phyloP scores from a whole-genome alignment of 1,140 invertebrate species.

The Drosophila varians region DNA sequence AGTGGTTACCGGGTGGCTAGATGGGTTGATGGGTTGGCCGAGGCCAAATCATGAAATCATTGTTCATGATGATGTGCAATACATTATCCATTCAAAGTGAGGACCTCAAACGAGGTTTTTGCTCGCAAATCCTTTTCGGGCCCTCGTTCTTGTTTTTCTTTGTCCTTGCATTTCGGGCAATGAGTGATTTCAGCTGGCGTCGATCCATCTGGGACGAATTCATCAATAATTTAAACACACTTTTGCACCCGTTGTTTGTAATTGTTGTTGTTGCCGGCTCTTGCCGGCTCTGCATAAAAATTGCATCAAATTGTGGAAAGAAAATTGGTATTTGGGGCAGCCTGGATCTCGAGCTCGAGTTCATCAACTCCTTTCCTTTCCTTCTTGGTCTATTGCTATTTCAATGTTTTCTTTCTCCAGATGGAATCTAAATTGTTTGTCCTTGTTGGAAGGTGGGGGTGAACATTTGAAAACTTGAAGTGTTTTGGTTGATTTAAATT shows the following conservation, averaged over 20 bases:
- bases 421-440: not conserved
- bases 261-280: constrained; percentile 14
- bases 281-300: constrained; percentile 47
- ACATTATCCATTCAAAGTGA: constrained; percentile 71
- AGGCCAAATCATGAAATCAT: constrained; percentile 76
- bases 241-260: constrained; percentile 34
- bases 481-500: not conserved
- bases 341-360: not conserved
- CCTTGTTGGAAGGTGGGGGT: not conserved
- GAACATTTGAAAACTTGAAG: not conserved
- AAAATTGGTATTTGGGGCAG: constrained; percentile 20
- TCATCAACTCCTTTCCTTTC: not conserved
- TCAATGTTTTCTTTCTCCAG: not conserved
- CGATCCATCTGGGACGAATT: constrained; percentile 67
- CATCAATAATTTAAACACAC: constrained; percentile 77
- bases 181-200: constrained; percentile 72
- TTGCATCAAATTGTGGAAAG: constrained; percentile 26
- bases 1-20: not conserved
- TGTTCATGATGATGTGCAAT: constrained; percentile 78
- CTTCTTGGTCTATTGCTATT: not conserved
- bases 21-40: not conserved
- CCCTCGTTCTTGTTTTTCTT: constrained; percentile 19
- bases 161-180: constrained; percentile 35
- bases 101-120: constrained; percentile 59
- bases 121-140: constrained; percentile 35